A percentile compares a stretch with the other conserved stretches of the same genome.
Conservation (phyloP, 2,888 invertebrate species). For the Nomada lathburiana region DNA sequence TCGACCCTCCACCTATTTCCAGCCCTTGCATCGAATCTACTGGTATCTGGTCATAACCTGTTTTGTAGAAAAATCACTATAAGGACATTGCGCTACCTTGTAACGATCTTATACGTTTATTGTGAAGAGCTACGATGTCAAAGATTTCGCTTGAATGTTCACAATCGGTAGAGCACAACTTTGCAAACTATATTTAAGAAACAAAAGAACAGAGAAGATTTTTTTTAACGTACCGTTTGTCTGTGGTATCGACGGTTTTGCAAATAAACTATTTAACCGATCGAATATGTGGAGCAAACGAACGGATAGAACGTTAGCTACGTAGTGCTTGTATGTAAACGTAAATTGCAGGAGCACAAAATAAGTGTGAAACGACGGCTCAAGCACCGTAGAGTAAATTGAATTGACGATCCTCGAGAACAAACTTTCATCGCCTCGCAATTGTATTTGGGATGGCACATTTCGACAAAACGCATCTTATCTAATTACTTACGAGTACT, state of each 20-base stretch:
- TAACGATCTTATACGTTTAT: slow-evolving; percentile 32
- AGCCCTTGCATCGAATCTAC: slow-evolving; percentile 98
- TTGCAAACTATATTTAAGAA: slow-evolving; percentile 13
- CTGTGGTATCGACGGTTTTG: background rate
- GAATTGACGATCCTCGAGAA: background rate
- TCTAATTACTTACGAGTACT: slow-evolving; percentile 69
- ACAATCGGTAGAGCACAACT: slow-evolving; percentile 52
- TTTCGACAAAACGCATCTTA: slow-evolving; percentile 40
- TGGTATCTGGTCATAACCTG: slow-evolving; percentile 99
- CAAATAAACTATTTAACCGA: background rate
- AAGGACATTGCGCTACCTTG: slow-evolving; percentile 3
- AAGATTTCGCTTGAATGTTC: slow-evolving; percentile 30
- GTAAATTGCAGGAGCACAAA: no score
- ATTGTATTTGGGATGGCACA: slow-evolving; percentile 7
- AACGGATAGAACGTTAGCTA: background rate
- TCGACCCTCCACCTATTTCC: slow-evolving; percentile 93
- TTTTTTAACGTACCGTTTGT: background rate
- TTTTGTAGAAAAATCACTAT: slow-evolving; percentile 50
- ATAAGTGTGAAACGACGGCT: no score
- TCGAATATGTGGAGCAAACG: background rate
- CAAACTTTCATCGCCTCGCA: slow-evolving; percentile 10
- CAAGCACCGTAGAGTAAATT: no score
- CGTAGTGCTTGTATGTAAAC: background rate
- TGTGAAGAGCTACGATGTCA: slow-evolving; percentile 47
- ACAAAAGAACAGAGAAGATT: background rate